These are phyloP conservation scores for Loxodonta africana DNA, from an alignment of 2,113 vertebrate species.

Conservation along the genomic window DNA sequence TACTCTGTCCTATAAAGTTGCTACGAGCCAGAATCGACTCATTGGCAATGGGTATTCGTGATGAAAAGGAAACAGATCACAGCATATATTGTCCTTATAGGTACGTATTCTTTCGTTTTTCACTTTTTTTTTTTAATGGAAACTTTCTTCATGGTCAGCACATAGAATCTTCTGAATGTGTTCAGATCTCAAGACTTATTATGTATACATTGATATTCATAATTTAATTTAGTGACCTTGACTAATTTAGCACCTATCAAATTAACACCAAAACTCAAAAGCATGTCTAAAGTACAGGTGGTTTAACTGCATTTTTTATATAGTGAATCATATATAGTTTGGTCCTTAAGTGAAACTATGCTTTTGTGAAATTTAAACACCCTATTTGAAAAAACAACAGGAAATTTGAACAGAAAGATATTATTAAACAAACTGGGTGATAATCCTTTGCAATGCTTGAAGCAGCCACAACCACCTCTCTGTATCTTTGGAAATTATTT, in stretches of 20 bases:
- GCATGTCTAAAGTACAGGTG: not conserved
- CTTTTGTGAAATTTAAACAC: constrained; percentile 36
- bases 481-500: not conserved
- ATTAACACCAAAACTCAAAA: constrained; percentile 27
- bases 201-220: not conserved
- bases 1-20: no score
- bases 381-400: constrained; percentile 17
- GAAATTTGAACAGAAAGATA: not conserved
- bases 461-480: not conserved
- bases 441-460: not conserved
- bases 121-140: not conserved
- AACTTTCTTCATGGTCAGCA: not conserved
- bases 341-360: not conserved
- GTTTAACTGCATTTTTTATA: not conserved
- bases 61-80: not conserved
- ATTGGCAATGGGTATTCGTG: no score
- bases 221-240: not conserved
- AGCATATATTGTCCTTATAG: not conserved
- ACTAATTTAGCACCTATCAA: not conserved
- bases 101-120: not conserved
- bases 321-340: not conserved
- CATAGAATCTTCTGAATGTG: not conserved
- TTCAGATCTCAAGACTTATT: constrained; percentile 5
- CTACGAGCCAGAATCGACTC: no score
- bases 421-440: not conserved